Conservation (phyloP, 2,797 vertebrate species). For the Periparus ater region DNA sequence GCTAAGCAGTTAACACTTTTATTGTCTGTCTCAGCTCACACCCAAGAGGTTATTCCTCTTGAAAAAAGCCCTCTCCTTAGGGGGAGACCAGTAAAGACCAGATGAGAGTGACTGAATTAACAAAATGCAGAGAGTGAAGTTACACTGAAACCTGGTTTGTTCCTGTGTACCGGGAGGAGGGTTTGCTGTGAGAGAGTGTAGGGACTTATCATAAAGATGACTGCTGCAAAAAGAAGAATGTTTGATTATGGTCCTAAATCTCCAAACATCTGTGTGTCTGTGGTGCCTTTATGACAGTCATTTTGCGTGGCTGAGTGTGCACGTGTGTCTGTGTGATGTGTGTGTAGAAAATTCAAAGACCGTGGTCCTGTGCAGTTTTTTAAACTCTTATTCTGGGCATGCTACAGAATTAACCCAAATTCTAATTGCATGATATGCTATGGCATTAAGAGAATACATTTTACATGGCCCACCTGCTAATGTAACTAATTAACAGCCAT, state of each 20-base stretch:
- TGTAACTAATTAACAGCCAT: conserved; percentile 79
- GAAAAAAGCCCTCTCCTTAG: neutral
- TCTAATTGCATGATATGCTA: conserved; percentile 35
- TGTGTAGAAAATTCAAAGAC: neutral
- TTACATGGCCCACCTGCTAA: conserved; percentile 76
- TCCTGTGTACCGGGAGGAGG: neutral
- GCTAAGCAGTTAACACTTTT: conserved; percentile 41
- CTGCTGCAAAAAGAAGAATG: neutral
- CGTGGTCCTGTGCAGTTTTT: neutral
- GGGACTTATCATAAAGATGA: neutral
- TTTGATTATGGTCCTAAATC: conserved; percentile 6
- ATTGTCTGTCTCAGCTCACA: conserved; percentile 35
- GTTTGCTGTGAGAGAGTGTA: neutral
- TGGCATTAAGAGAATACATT: conserved; percentile 66
- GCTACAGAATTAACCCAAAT: conserved; percentile 22
- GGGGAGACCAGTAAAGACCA: neutral
- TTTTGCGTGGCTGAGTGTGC: neutral
- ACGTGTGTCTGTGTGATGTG: neutral
- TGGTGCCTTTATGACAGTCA: neutral
- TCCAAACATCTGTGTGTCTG: neutral
- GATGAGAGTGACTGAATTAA: conserved; percentile 19
- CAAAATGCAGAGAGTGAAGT: neutral
- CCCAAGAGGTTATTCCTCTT: conserved; percentile 17
- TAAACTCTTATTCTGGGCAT: neutral
- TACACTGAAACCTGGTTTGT: neutral